phyloP scores from a whole-genome alignment of 2,797 vertebrate species.

The Bradypus variegatus region DNA sequence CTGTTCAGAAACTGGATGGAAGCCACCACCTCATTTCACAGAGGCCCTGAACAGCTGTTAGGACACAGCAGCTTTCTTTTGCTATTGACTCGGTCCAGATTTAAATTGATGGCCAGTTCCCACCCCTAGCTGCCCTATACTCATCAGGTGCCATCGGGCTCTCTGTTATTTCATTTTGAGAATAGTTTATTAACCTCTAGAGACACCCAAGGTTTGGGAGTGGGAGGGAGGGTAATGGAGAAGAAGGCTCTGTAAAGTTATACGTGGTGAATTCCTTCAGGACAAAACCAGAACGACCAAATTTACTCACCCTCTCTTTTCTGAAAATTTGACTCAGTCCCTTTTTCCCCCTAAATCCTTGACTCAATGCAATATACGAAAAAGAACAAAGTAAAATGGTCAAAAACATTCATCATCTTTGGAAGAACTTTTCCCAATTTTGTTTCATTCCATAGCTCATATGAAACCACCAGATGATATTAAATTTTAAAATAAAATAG shows the following conservation, averaged over 20 bases:
- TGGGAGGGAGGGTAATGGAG: background rate
- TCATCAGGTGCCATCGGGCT: background rate
- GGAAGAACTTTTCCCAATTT: conserved; percentile 21
- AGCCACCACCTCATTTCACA: conserved; percentile 32
- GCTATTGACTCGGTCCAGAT: conserved; percentile 34
- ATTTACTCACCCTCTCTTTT: background rate
- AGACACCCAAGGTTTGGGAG: background rate
- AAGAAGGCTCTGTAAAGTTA: background rate
- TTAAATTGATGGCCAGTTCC: background rate
- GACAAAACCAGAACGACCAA: background rate
- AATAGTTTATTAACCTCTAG: conserved; percentile 4
- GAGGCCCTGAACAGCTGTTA: conserved; percentile 38
- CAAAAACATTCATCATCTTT: conserved; percentile 30
- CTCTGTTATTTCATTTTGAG: background rate
- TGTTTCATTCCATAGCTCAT: conserved; percentile 11
- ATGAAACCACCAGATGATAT: background rate
- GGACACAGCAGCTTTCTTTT: background rate
- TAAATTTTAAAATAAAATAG: conserved; percentile 51
- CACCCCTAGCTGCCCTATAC: background rate
- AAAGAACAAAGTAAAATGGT: conserved; percentile 19
- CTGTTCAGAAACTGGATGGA: conserved; percentile 19
- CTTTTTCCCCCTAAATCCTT: background rate
- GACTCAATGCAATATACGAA: background rate
- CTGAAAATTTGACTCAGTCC: conserved; percentile 22
- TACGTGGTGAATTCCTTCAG: background rate